Evolutionary conservation across 2,888 invertebrate species (phyloP).

Genomic region (Dasysyrphus albostriatus): DNA sequence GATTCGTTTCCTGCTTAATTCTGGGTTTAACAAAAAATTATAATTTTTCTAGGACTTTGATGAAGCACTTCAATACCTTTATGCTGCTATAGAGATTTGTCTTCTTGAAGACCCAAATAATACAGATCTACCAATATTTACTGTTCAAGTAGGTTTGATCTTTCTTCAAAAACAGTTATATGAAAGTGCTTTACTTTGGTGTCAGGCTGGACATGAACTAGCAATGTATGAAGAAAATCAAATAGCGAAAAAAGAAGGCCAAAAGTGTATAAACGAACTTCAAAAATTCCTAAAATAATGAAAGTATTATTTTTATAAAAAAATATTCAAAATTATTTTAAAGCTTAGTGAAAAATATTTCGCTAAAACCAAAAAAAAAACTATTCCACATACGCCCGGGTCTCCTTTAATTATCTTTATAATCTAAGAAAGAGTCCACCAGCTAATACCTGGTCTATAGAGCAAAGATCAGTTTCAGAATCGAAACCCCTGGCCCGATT

Average conservation of each 20-base stretch:
- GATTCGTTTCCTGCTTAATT: not conserved
- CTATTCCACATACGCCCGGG: too few relatives aligned
- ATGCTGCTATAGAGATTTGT: conserved; percentile 83
- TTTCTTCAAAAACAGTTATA: conserved; percentile 81
- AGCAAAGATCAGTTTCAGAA: too few relatives aligned
- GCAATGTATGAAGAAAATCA: conserved; percentile 76
- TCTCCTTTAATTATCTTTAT: too few relatives aligned
- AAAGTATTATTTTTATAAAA: not conserved
- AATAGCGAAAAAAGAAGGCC: conserved; percentile 59
- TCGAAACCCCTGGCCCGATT: too few relatives aligned
- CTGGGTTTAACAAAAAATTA: not conserved
- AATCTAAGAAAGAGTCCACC: too few relatives aligned
- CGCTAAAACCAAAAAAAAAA: too few relatives aligned
- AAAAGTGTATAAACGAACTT: conserved; percentile 65
- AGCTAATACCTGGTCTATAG: too few relatives aligned
- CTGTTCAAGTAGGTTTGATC: conserved; percentile 83
- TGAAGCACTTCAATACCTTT: conserved; percentile 82
- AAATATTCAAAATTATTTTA: not conserved
- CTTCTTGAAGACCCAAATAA: conserved; percentile 82
- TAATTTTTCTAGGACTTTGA: conserved; percentile 79
- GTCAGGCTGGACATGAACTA: conserved; percentile 81
- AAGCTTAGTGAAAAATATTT: too few relatives aligned
- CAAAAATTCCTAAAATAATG: not conserved
- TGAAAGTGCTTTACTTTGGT: conserved; percentile 81
- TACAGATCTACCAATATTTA: conserved; percentile 83